These are phyloP conservation scores for Cerastoderma edule DNA, from an alignment of 2,888 invertebrate genomes.

Conservation along the genomic window DNA sequence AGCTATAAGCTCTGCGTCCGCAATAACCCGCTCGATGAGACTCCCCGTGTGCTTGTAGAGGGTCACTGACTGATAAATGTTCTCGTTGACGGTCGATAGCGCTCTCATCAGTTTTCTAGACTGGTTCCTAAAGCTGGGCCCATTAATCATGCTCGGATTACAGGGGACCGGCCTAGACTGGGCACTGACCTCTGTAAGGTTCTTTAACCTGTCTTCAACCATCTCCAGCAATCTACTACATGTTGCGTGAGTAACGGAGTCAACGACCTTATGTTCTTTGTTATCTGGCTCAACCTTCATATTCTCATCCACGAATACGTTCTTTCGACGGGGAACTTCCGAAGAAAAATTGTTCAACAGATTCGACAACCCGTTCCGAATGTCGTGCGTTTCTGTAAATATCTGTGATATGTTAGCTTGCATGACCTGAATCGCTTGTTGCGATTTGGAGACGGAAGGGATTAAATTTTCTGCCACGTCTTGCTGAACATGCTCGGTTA, in stretches of 20 bases:
- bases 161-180: constrained; percentile 27
- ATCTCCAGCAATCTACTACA: constrained; percentile 51
- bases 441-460: neutral
- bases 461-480: constrained; percentile 1
- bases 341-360: constrained; percentile 31
- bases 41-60: constrained; percentile 69
- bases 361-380: constrained; percentile 30
- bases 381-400: constrained; percentile 31
- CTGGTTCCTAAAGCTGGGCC: constrained; percentile 52
- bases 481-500: constrained; percentile 19
- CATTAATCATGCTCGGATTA: constrained; percentile 21
- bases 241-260: constrained; percentile 30
- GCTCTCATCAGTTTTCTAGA: constrained; percentile 62
- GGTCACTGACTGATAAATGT: constrained; percentile 70
- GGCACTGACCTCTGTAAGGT: constrained; percentile 21
- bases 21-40: constrained; percentile 69
- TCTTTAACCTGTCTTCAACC: constrained; percentile 50
- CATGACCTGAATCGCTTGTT: constrained; percentile 10
- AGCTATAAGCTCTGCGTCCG: constrained; percentile 70
- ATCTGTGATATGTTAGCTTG: constrained; percentile 33
- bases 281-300: constrained; percentile 11
- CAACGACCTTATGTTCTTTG: constrained; percentile 31
- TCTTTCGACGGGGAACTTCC: neutral
- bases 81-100: constrained; percentile 68
- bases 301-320: neutral